Percentiles rank a stretch among this genome's conserved stretches.
phyloP scores from a whole-genome alignment of 2,113 vertebrate species.

The Calidris pugnax region DNA sequence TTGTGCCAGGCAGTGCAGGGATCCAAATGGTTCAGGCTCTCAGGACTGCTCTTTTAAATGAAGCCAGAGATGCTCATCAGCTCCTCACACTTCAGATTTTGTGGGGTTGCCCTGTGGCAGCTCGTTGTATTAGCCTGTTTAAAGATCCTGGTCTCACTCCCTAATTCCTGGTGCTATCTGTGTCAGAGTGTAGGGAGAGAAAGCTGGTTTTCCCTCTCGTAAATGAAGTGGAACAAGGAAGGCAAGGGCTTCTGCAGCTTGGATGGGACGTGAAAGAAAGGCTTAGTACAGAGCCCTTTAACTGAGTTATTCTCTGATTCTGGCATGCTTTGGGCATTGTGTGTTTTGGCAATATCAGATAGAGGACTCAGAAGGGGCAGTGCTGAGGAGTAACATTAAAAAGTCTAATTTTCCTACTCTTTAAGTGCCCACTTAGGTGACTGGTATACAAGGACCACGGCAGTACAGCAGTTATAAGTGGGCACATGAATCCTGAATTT shows the following conservation, averaged over 20 bases:
- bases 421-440: background rate
- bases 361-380: background rate
- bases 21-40: background rate
- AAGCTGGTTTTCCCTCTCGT: background rate
- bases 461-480: background rate
- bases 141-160: background rate
- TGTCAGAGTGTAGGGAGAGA: background rate
- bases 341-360: background rate
- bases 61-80: background rate
- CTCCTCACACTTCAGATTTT: accelerated
- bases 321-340: background rate
- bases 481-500: background rate
- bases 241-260: background rate
- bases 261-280: background rate
- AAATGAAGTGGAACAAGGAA: background rate
- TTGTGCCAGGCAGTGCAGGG: background rate
- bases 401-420: background rate
- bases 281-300: background rate
- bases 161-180: background rate
- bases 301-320: background rate
- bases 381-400: background rate
- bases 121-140: background rate
- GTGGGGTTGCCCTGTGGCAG: background rate
- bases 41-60: background rate
- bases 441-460: background rate